phyloP scores from a whole-genome alignment of 2,888 invertebrate species.

The Cerceris ruficornis region DNA sequence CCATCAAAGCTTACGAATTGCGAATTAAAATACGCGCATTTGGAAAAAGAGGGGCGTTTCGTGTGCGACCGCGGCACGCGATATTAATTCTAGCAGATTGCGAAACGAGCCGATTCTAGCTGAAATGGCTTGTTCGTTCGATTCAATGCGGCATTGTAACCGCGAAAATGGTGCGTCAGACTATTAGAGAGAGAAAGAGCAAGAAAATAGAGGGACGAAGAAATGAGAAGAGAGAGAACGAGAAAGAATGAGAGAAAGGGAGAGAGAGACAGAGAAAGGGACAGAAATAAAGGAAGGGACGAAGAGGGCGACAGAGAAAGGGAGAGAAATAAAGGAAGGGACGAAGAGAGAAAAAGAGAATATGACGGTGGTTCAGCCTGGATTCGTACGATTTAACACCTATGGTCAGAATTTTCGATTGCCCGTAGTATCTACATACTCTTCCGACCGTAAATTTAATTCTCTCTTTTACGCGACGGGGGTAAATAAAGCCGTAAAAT shows the following conservation, averaged over 20 bases:
- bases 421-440: neutral
- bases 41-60: no score
- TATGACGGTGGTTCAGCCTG: neutral
- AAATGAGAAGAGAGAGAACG: neutral
- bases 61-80: neutral
- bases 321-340: no score
- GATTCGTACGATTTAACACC: conserved; percentile 16
- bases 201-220: neutral
- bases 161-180: conserved; percentile 23
- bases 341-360: neutral
- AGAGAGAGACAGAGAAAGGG: no score
- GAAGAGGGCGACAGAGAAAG: no score
- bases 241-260: neutral
- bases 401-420: conserved; percentile 1
- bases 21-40: no score
- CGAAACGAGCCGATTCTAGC: neutral
- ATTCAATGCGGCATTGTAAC: conserved; percentile 27
- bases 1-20: no score
- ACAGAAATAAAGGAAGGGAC: no score
- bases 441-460: conserved; percentile 3
- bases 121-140: neutral
- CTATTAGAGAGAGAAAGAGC: no score
- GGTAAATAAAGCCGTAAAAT: neutral
- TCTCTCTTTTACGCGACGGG: neutral
- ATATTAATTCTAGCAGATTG: conserved; percentile 28